Evolutionary conservation across 2,888 invertebrate species (phyloP).

Genomic region (Azorinus chamasolen): DNA sequence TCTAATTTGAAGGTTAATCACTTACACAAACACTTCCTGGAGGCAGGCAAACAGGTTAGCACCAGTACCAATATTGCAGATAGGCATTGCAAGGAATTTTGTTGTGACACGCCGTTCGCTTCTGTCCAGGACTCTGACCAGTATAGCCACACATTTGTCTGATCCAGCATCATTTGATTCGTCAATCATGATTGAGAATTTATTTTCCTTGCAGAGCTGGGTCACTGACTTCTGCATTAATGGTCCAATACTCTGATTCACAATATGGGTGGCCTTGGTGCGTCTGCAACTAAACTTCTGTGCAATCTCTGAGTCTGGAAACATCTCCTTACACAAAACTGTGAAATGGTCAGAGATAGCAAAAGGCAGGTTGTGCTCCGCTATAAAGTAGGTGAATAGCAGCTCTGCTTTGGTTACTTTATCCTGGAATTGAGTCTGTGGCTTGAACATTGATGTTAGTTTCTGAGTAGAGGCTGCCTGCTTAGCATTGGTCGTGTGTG

Average conservation of each 20-base stretch:
- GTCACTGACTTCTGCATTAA: constrained; percentile 19
- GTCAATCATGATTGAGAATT: constrained; percentile 46
- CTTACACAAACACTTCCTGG: constrained; percentile 43
- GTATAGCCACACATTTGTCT: constrained; percentile 45
- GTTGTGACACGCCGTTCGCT: constrained; percentile 15
- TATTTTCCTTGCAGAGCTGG: constrained; percentile 19
- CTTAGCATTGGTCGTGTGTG: not conserved
- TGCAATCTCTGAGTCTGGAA: constrained; percentile 60
- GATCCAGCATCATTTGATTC: constrained; percentile 42
- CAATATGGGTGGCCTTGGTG: constrained; percentile 49
- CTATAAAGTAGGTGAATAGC: constrained; percentile 48
- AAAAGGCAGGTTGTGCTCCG: constrained; percentile 60
- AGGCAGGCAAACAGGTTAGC: constrained; percentile 35
- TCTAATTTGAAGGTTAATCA: not conserved
- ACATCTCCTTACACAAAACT: constrained; percentile 44
- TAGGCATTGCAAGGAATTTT: constrained; percentile 37
- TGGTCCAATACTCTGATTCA: constrained; percentile 36
- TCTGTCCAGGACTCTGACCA: constrained; percentile 31
- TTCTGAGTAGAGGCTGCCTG: not conserved
- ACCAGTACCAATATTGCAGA: constrained; percentile 45
- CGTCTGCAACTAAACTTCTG: constrained; percentile 57
- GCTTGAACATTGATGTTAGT: constrained; percentile 5
- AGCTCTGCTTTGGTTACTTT: constrained; percentile 44
- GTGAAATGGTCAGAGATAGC: constrained; percentile 59
- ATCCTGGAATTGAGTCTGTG: not conserved